Evolutionary conservation across 2,888 invertebrate genomes (phyloP), one percentile per base, ranked within the genome.

Genomic region (Clostera curtula): DNA sequence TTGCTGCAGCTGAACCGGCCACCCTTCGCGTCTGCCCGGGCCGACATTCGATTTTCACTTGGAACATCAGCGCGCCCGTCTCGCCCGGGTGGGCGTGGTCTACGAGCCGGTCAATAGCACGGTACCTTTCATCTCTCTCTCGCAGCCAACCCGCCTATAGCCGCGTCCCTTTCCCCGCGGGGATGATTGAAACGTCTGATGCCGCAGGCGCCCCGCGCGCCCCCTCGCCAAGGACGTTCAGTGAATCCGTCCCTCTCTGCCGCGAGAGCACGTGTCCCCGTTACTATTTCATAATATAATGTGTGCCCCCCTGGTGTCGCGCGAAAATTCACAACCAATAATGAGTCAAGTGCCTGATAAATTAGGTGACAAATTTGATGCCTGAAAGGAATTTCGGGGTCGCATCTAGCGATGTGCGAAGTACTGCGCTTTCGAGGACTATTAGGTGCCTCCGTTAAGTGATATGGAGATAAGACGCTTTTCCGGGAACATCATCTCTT

Each of bases 221-320:
- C 77, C 79, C 79, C 74, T 66, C 67, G 66, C 77, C 82, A 82
- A 82, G 83, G 82, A 82, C 83, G 80, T 80, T 80, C 80, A 83
- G 82, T 83, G 82, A 82, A 82, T 83, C 82, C 82, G 82, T 83
- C 82, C 82, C 79, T 74, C 80, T 82, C 82, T 77, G 82, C 75
- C 75, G 76, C 74, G 80, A 76, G 70, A 82, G 80, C 83, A 83
- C 83, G 83, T 82, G 83, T 76, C 74, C 59, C 73, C 67, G 73
- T 72, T 79, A 77, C 79, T 75, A 80, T 79, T 79, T 70, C 77
- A 70, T 72, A 74, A 72, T 75, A 80, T 79, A 79, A 80, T 82
- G 82, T 80, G 79, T 80, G 77, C 71, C 74, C 75, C 73, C 70
- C 58, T 74, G 59, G 74, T 71, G 55, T 58, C 80, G 80, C 76